Conservation (phyloP, 1,140 invertebrate species). For the Leptinotarsa undecemlineata region DNA sequence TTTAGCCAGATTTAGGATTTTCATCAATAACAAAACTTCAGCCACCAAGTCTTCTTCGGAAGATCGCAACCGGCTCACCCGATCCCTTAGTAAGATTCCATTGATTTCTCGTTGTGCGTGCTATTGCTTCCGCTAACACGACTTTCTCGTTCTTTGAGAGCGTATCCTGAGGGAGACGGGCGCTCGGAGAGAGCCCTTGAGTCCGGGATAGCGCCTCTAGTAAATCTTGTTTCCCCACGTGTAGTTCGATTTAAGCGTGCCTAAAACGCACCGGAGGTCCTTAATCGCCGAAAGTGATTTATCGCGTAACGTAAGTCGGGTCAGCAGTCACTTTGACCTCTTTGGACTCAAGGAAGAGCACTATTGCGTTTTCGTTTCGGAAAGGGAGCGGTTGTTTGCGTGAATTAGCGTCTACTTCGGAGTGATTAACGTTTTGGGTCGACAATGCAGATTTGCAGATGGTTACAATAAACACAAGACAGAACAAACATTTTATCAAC, state of each 20-base stretch:
- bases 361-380: neutral
- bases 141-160: neutral
- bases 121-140: neutral
- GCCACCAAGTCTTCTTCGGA: no score
- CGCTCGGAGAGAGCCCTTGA: neutral
- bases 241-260: neutral
- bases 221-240: slow-evolving; percentile 8
- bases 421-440: neutral
- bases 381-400: neutral
- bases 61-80: no score
- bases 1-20: no score
- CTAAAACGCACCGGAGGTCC: slow-evolving; percentile 4
- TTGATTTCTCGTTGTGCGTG: neutral
- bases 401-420: neutral
- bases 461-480: no score
- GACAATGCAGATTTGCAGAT: no score
- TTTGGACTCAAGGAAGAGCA: neutral
- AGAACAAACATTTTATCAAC: no score
- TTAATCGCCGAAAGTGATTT: slow-evolving; percentile 5
- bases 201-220: slow-evolving; percentile 1
- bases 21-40: no score
- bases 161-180: neutral
- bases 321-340: slow-evolving; percentile 7
- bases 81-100: neutral
- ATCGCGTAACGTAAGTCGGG: slow-evolving; percentile 1